Evolutionary conservation across 2,888 invertebrate species (phyloP), one percentile per base, ranked within the genome.

Genomic region (Chymomyza procnemis): DNA sequence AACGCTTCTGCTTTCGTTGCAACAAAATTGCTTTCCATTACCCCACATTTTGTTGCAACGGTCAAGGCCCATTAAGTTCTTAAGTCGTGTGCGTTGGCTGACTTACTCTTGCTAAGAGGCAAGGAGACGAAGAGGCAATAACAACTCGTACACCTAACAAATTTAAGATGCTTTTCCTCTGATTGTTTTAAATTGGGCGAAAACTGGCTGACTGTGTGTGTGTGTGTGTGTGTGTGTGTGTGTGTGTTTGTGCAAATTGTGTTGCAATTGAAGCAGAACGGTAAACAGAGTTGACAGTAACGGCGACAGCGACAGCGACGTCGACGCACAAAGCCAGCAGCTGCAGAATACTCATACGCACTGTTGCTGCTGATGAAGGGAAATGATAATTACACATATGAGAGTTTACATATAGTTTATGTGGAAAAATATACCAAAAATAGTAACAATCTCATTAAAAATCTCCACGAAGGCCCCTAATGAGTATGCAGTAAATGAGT

Each of bases 361-460:
- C 73, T 75, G 78, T 74, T 72, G 69, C 75, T 75, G 76, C 50
- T 80, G 76, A 79, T 78, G 80, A 79, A 78, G 84, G 87, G 85
- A 88, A 88, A 86, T 86, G 84, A 87, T 87, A 87, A 89, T 87
- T 84, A 81, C 79, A 64, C 50, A 18, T 61, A 54, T 54, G 34
- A 41, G 19, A 4, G 54, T 21, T 54, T 73, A 56, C 56, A 56
- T 22, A 56, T 56, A 30, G 16, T 54, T 83, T 89, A 85, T 84
- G 85, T 81, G 89, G 88, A 89, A 89, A 79, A 83, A 69, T 76
- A 83, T 84, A 77, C 87, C 79, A 87, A 89, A n/a, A 89, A 89
- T 89, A 89, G 87, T 78, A 76, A 68, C 78, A 88, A 88, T 79
- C 87, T 88, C 89, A 89, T 89, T 89, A 85, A 87, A 81, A 85